Evolutionary conservation across 2,113 vertebrate genomes (phyloP), one percentile per base, ranked within the genome.

Genomic region (Carassius auratus): DNA sequence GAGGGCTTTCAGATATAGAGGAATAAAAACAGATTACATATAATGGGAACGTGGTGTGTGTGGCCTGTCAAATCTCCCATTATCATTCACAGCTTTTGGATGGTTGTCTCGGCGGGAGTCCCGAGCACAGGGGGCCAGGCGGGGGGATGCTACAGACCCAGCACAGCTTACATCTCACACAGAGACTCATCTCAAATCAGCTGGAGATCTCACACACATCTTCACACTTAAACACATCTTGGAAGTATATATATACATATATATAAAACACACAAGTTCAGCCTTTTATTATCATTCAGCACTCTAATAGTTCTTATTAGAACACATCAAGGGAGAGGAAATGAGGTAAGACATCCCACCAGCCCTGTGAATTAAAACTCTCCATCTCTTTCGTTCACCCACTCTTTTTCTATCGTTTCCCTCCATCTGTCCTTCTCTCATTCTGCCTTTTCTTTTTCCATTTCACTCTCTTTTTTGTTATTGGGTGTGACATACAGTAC

Each of bases 281-380:
- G 33, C 26, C 83, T 90, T 80, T 91, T 91, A 91, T 93, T 92
- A 91, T 92, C 89, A 84, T 78, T 86, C 84, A 89, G 84, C 87
- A 90, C 90, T 79, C 89, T 91, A 85, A 87, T 45, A 76, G 78
- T 12, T 87, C 88, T 92, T 92, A 92, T 92, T 90, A 91, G 81
- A 92, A 92, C 92, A 89, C 90, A 89, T 90, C 90, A 57, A 15
- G 90, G 86, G 84, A 82, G 84, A 81, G 87, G 86, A 91, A 89
- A 91, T 89, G 45, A 75, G 89, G 90, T 90, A 82, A 91, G 90
- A 92, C 87, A 87, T 88, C 90, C 90, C 86, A 87, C 86, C 78
- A 83, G 87, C 83, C 45, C 69, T 75, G 78, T 84, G 69, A 87
- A 87, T 86, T 87, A 86, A 62, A 88, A 87, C 77, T 64, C 36